A percentile compares a stretch with the other conserved stretches of the same genome.
Conservation (phyloP, 2,113 vertebrate species). For the Echinops telfairi region DNA sequence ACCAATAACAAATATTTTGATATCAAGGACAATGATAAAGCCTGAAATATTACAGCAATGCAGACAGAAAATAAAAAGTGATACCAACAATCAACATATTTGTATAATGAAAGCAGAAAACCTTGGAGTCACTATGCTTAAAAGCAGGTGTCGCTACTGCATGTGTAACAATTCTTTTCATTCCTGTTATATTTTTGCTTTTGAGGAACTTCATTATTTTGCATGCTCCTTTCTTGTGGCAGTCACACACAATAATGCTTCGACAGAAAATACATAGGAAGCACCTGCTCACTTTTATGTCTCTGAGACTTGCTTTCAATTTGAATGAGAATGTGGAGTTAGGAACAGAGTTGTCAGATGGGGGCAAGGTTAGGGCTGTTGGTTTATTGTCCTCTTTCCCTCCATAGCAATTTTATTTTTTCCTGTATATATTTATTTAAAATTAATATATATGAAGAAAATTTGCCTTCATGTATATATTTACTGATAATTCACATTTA, state of each 20-base stretch:
- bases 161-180: slow-evolving; percentile 53
- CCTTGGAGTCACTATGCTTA: neutral
- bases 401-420: neutral
- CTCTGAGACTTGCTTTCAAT: slow-evolving; percentile 72
- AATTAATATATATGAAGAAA: no score
- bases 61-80: slow-evolving; percentile 22
- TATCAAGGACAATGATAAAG: neutral
- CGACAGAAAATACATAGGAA: slow-evolving; percentile 82
- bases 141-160: slow-evolving; percentile 67
- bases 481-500: slow-evolving; percentile 28
- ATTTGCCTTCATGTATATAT: neutral
- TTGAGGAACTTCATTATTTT: slow-evolving; percentile 48
- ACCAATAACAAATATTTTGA: slow-evolving; percentile 1
- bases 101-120: slow-evolving; percentile 41
- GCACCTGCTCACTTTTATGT: slow-evolving; percentile 75
- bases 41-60: neutral
- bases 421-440: neutral
- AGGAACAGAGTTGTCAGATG: slow-evolving; percentile 66
- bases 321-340: slow-evolving; percentile 64
- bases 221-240: neutral
- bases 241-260: slow-evolving; percentile 65
- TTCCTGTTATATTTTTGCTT: slow-evolving; percentile 57
- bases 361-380: neutral
- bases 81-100: neutral
- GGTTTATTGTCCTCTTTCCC: neutral